Conservation (phyloP, 1,140 invertebrate genomes). For the Diploscapter pachys region DNA sequence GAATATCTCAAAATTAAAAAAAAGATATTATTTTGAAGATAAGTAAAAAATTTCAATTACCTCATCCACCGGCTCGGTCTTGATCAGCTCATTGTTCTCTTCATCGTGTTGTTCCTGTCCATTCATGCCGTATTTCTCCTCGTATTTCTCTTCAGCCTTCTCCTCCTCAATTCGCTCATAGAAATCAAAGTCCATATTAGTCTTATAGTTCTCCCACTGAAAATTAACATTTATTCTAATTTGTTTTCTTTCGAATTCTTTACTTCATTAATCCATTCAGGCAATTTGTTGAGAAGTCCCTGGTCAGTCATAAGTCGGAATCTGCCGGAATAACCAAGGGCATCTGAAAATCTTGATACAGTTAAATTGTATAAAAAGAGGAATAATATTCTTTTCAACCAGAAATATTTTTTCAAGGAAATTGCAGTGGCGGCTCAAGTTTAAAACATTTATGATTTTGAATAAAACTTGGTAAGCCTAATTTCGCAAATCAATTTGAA, state of each 20-base stretch:
- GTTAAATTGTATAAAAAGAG: not conserved
- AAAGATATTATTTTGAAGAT: too few species aligned
- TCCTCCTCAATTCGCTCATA: too few species aligned
- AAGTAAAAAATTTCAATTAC: too few species aligned
- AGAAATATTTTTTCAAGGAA: not conserved
- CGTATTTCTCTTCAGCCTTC: too few species aligned
- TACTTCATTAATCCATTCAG: slow-evolving; percentile 18
- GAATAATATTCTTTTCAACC: not conserved
- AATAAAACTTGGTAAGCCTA: not conserved
- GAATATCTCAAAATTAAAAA: too few species aligned
- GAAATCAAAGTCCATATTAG: too few species aligned
- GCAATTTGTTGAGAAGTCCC: slow-evolving; percentile 4
- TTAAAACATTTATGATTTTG: slow-evolving; percentile 1
- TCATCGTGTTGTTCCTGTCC: too few species aligned
- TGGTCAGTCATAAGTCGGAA: slow-evolving; percentile 26
- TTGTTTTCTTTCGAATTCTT: not conserved
- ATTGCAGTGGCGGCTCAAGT: slow-evolving; percentile 6
- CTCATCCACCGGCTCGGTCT: too few species aligned
- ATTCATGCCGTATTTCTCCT: too few species aligned
- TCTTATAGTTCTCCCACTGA: too few species aligned
- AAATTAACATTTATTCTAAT: too few species aligned
- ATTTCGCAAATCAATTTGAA: not conserved
- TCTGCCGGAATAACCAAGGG: slow-evolving; percentile 16
- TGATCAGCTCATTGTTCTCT: too few species aligned
- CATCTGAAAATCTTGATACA: slow-evolving; percentile 10